These are phyloP conservation scores for Caerostris extrusa DNA, from an alignment of 1,140 invertebrate genomes.

Conservation along the genomic window DNA sequence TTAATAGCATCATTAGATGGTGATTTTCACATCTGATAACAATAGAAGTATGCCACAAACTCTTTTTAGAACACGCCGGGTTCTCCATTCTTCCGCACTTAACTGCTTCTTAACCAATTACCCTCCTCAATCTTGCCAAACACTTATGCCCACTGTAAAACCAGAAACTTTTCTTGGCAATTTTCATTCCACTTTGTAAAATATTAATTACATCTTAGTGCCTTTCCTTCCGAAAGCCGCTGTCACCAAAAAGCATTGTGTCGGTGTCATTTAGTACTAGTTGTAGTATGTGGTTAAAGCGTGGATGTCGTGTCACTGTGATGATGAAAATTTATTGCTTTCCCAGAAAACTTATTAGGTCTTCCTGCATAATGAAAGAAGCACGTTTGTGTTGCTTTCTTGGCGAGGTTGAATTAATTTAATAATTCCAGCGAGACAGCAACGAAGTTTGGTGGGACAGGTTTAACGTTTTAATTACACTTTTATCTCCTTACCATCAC, in stretches of 20 bases:
- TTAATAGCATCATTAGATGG: neutral
- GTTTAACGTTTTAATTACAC: slow-evolving; percentile 38
- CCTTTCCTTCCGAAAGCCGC: neutral
- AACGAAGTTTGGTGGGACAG: neutral
- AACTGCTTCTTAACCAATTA: slow-evolving; percentile 17
- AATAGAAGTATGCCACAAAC: neutral
- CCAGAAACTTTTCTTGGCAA: neutral
- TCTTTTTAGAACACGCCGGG: neutral
- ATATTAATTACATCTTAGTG: slow-evolving; percentile 25
- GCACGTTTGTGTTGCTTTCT: neutral
- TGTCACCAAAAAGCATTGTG: neutral
- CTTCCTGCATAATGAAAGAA: neutral
- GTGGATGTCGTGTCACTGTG: neutral
- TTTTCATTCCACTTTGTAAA: neutral
- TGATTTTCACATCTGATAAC: neutral
- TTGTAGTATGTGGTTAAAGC: neutral
- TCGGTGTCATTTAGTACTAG: neutral
- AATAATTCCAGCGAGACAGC: neutral
- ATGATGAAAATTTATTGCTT: slow-evolving; percentile 23
- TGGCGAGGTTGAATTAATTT: neutral
- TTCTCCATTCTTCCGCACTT: neutral
- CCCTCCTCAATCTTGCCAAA: neutral
- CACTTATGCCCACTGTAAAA: neutral
- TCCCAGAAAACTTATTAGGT: neutral
- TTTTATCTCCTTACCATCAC: slow-evolving; percentile 31